A percentile compares a stretch with the other conserved stretches of the same genome.
Conservation (phyloP, 2,113 vertebrate genomes). For the Ophiodon elongatus region DNA sequence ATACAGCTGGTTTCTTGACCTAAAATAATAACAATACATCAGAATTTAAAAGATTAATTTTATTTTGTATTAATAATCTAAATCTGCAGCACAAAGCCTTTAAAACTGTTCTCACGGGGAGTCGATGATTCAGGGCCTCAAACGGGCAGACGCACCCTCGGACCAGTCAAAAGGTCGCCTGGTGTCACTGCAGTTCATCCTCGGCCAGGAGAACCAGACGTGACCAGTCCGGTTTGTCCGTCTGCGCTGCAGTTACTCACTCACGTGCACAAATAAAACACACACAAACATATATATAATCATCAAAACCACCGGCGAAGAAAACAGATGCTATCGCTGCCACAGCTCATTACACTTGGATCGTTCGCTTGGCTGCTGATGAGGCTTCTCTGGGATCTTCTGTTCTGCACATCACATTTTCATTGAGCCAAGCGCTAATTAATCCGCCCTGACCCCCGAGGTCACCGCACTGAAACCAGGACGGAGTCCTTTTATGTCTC, state of each 20-base stretch:
- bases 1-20: no score
- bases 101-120: no score
- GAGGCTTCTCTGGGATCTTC: conserved; percentile 39
- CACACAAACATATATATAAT: conserved; percentile 4
- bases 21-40: no score
- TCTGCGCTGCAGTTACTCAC: neutral
- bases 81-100: no score
- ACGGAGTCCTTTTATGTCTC: neutral
- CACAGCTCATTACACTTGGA: conserved; percentile 45
- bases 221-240: neutral
- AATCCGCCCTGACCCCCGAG: neutral
- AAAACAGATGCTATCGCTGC: conserved; percentile 46
- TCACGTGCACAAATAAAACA: neutral
- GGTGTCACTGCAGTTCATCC: neutral
- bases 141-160: neutral
- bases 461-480: neutral
- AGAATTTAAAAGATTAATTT: no score
- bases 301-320: conserved; percentile 22
- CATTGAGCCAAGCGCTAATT: conserved; percentile 37
- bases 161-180: no score
- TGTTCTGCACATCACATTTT: neutral
- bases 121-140: neutral
- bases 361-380: conserved; percentile 47
- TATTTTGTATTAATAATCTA: no score
- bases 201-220: neutral